These are phyloP conservation scores for Cabera pusaria DNA, from an alignment of 2,888 invertebrate genomes.

Conservation along the genomic window DNA sequence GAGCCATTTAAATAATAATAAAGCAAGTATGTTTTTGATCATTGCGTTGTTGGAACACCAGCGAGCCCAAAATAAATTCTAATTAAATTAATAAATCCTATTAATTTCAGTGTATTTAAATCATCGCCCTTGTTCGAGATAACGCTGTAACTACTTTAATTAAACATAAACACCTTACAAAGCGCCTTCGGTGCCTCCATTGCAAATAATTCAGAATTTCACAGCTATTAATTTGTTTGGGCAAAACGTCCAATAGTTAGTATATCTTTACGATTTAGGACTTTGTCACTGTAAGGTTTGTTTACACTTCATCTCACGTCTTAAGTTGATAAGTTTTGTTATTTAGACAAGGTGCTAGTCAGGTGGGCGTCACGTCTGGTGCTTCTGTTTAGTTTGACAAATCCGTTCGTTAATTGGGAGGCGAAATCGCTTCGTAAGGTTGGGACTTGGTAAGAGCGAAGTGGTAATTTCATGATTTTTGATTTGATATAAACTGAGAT, in stretches of 20 bases:
- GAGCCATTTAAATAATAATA: too few species aligned
- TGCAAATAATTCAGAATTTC: constrained; percentile 35
- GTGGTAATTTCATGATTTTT: too few species aligned
- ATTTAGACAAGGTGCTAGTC: constrained; percentile 7
- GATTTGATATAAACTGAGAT: too few species aligned
- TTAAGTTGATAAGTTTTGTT: not conserved
- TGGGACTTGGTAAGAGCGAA: constrained; percentile 1
- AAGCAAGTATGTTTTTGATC: too few species aligned
- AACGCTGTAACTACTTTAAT: constrained; percentile 15
- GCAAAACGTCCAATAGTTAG: constrained; percentile 37
- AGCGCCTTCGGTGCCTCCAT: constrained; percentile 15
- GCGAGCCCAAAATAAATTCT: too few species aligned
- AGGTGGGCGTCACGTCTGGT: constrained; percentile 16
- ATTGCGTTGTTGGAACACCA: too few species aligned
- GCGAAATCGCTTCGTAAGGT: constrained; percentile 29
- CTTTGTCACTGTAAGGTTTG: constrained; percentile 6
- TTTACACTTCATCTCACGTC: not conserved
- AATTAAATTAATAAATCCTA: too few species aligned
- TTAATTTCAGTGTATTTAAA: constrained; percentile 2
- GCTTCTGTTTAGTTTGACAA: constrained; percentile 54
- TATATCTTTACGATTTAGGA: not conserved
- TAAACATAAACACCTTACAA: constrained; percentile 22
- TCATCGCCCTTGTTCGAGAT: constrained; percentile 16
- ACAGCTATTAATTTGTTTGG: constrained; percentile 45
- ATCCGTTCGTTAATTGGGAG: constrained; percentile 50